These are phyloP conservation scores for Hypanus sabinus DNA, from an alignment of 2,113 vertebrate species.

Conservation along the genomic window DNA sequence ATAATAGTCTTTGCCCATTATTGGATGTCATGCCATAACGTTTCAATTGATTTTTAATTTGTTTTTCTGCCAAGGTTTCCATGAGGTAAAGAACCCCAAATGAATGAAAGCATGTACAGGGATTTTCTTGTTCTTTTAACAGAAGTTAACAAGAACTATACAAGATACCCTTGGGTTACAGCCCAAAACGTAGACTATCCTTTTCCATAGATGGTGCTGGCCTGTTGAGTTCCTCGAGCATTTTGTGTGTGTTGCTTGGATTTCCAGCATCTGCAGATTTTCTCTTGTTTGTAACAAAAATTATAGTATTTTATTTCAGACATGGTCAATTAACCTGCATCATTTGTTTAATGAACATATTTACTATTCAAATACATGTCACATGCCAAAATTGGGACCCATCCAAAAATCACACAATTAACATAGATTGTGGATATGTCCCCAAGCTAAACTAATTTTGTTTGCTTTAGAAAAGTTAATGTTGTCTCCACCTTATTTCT, in stretches of 20 bases:
- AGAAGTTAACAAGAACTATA: neutral
- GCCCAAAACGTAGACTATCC: no score
- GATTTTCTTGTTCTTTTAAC: neutral
- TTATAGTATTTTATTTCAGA: neutral
- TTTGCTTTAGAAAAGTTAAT: neutral
- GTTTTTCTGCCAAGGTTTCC: neutral
- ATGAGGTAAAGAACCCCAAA: neutral
- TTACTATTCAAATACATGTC: neutral
- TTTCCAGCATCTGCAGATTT: no score
- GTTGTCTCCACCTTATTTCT: neutral
- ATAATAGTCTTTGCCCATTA: neutral
- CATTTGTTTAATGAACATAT: neutral
- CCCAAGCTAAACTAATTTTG: neutral
- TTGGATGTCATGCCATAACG: neutral
- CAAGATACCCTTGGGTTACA: no score
- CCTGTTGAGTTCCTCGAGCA: no score
- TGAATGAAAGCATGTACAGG: neutral
- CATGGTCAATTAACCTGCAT: neutral
- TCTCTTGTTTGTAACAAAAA: no score
- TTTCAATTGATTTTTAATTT: neutral
- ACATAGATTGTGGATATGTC: neutral
- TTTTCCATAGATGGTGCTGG: no score
- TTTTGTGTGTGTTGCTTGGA: no score
- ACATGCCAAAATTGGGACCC: neutral
- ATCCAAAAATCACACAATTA: neutral